A percentile compares a stretch with the other conserved stretches of the same genome.
These are phyloP conservation scores for Aradophagus sp. DNA, from an alignment of 1,140 invertebrate species.

Conservation along the genomic window DNA sequence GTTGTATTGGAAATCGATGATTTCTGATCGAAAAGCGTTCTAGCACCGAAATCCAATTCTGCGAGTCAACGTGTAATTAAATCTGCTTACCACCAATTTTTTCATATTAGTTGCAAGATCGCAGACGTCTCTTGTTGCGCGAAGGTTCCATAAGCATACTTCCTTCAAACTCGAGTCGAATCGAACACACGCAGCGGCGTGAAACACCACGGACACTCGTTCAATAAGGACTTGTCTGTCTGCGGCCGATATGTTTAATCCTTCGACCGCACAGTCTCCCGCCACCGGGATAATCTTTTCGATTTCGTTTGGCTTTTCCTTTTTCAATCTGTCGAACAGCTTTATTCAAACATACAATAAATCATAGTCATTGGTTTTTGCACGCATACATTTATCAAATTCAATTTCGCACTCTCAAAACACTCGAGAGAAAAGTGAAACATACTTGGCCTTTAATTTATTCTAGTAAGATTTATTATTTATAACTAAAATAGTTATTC, in stretches of 20 bases:
- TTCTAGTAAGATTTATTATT: no score
- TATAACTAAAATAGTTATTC: no score
- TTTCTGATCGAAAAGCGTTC: no score
- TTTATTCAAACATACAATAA: conserved; percentile 56
- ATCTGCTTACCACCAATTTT: conserved; percentile 80
- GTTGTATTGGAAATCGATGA: no score
- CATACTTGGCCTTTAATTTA: no score
- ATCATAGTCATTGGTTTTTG: no score
- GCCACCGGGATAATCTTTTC: conserved; percentile 85
- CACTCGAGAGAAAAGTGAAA: no score
- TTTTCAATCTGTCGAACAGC: conserved; percentile 73
- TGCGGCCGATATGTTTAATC: conserved; percentile 76
- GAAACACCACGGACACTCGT: conserved; percentile 90
- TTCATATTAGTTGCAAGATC: conserved; percentile 80
- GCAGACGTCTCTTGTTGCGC: conserved; percentile 80
- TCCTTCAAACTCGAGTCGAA: conserved; percentile 89
- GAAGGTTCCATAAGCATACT: conserved; percentile 80
- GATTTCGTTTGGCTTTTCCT: conserved; percentile 72
- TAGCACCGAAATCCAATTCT: no score
- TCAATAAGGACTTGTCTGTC: conserved; percentile 79
- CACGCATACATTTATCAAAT: no score
- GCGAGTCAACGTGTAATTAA: no score
- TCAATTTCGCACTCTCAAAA: no score
- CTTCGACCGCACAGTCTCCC: conserved; percentile 84
- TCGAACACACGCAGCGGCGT: conserved; percentile 94